Percentiles rank a stretch among this genome's conserved stretches.
Conservation (phyloP, 2,888 invertebrate species). For the Limnephilus auricula region DNA sequence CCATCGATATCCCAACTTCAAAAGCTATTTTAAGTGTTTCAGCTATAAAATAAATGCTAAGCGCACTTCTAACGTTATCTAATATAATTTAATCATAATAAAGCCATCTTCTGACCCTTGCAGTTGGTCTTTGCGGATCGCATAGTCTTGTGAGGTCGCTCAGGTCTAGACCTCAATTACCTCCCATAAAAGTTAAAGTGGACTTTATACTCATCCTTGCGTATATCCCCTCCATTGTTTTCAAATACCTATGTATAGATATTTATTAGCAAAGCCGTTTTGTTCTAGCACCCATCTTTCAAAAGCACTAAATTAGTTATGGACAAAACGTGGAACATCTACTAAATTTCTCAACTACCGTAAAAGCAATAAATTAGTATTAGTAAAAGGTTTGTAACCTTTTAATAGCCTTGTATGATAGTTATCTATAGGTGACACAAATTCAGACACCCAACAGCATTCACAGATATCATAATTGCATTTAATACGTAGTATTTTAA, state of each 20-base stretch:
- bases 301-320: background rate
- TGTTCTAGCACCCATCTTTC: background rate
- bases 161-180: constrained; percentile 64
- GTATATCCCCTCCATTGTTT: constrained; percentile 4
- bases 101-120: constrained; percentile 61
- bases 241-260: background rate
- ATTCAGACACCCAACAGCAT: background rate
- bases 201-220: constrained; percentile 36
- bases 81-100: constrained; percentile 58
- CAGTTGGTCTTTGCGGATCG: constrained; percentile 19
- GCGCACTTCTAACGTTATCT: background rate
- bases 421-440: background rate
- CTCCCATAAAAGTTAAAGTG: constrained; percentile 64
- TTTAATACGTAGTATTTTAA: background rate
- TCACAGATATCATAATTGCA: background rate
- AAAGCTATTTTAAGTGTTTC: too few relatives aligned
- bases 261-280: background rate
- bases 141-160: constrained; percentile 50
- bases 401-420: background rate
- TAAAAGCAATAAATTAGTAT: background rate
- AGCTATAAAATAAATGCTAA: constrained; percentile 9
- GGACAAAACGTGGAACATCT: background rate
- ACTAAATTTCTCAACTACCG: background rate
- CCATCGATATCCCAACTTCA: background rate
- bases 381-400: background rate